Conservation (phyloP, 1,140 invertebrate species). For the Hypsibius dujardini region DNA sequence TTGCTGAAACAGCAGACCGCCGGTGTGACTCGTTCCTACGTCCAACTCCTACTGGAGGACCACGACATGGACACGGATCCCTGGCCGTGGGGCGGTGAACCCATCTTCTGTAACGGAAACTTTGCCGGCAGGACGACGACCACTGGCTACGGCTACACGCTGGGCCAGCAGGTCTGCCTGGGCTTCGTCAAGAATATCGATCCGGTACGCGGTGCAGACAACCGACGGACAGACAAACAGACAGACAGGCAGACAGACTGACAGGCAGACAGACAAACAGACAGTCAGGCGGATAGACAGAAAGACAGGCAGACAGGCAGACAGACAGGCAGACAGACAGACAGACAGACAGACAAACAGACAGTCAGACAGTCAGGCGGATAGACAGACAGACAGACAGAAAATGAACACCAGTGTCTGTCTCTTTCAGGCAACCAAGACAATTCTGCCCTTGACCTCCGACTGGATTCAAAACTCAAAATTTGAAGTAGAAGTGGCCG, state of each 20-base stretch:
- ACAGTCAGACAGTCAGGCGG: too few species aligned
- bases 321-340: too few species aligned
- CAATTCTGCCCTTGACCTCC: too few species aligned
- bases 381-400: too few species aligned
- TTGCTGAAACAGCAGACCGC: constrained; percentile 62
- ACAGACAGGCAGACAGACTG: neutral
- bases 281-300: too few species aligned
- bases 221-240: neutral
- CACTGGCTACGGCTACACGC: constrained; percentile 85
- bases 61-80: constrained; percentile 76
- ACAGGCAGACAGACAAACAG: too few species aligned
- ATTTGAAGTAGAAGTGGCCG: constrained; percentile 42
- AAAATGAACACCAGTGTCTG: too few species aligned
- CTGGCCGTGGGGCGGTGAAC: constrained; percentile 90
- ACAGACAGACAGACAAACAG: too few species aligned
- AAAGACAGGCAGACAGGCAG: too few species aligned
- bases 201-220: neutral
- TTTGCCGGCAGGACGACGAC: constrained; percentile 83
- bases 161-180: constrained; percentile 79
- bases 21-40: constrained; percentile 70
- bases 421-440: neutral
- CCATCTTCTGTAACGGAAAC: constrained; percentile 56
- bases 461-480: too few species aligned
- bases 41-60: constrained; percentile 76
- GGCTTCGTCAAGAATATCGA: constrained; percentile 76